Evolutionary conservation across 1,140 invertebrate genomes (phyloP), one percentile per base, ranked within the genome.

Genomic region (Sesamia nonagrioides): DNA sequence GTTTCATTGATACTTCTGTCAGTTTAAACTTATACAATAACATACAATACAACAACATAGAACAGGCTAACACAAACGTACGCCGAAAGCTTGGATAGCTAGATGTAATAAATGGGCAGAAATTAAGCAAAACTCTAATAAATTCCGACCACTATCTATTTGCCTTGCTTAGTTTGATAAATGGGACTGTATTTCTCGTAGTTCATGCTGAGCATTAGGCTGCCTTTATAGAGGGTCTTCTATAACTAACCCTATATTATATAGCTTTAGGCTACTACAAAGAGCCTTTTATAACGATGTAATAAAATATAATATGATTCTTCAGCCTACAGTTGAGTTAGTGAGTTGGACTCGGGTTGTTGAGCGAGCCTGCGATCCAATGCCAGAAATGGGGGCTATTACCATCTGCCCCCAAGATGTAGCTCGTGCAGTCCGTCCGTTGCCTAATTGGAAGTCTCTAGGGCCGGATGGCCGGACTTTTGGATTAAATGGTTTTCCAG

Each of bases 161-260:
- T 73, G 50, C 69, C 18, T 27, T 56, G n/a, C 48, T 73, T 54
- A 58, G 69, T 35, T 4, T 56, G 35, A 58, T 58, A 73, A 73
- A 73, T 73, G 69, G 33, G 58, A 73, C 35, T 52, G 58, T 58
- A 73, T 73, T 73, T 73, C 69, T 73, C 69, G 15, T 52, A 33
- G 48, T 50, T 35, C 18, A 35, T 71, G 50, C 15, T 6, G 21
- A 52, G 66, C 66, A 21, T 71, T 50, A 45, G 18, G 40, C 13
- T 42, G 35, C 17, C 56, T 40, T 35, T n/a, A 40, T 1, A 75
- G 42, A 56, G 50, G 48, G 27, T 50, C 42, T 33, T 61, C n/a
- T 61, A 61, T 42, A 8, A 48, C 13, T 61, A 35, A 61, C 33
- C 21, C 56, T 61, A 15, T 15, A 9, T 18, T 21, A 42, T 4